phyloP scores from a whole-genome alignment of 2,797 vertebrate species.

The Sebastolobus alascanus region DNA sequence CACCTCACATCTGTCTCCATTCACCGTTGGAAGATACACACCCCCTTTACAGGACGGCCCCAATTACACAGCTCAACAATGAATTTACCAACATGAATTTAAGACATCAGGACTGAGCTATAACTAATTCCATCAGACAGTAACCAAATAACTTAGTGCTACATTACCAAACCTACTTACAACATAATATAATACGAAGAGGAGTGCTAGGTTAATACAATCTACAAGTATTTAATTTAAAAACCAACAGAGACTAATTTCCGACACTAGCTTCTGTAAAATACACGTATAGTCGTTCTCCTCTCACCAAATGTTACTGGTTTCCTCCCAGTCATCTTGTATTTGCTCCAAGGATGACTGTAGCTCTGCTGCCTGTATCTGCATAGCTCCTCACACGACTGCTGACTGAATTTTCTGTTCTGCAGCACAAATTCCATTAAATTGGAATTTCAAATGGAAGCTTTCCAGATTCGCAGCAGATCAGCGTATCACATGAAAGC shows the following conservation, averaged over 20 bases:
- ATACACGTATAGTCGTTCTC: background rate
- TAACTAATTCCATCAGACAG: background rate
- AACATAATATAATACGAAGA: background rate
- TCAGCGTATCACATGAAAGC: slow-evolving; percentile 89
- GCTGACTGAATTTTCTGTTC: slow-evolving; percentile 82
- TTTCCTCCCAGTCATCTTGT: slow-evolving; percentile 70
- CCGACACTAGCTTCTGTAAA: slow-evolving; percentile 15
- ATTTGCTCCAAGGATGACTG: slow-evolving; percentile 54
- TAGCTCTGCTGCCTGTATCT: slow-evolving; percentile 62
- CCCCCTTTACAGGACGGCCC: background rate
- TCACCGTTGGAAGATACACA: background rate
- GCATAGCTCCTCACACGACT: slow-evolving; percentile 74
- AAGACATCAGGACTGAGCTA: background rate
- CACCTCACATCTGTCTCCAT: background rate
- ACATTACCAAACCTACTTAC: background rate
- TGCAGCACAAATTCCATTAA: slow-evolving; percentile 84
- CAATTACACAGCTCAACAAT: background rate
- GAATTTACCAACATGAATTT: background rate
- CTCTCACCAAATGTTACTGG: slow-evolving; percentile 68
- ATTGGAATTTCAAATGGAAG: slow-evolving; percentile 86
- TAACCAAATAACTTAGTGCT: slow-evolving; percentile 1
- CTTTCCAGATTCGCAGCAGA: slow-evolving; percentile 83
- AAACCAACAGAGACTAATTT: slow-evolving; percentile 14
- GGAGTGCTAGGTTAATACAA: background rate
- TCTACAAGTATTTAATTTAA: background rate